Evolutionary conservation across 2,888 invertebrate genomes (phyloP).

Genomic region (Phania funesta): DNA sequence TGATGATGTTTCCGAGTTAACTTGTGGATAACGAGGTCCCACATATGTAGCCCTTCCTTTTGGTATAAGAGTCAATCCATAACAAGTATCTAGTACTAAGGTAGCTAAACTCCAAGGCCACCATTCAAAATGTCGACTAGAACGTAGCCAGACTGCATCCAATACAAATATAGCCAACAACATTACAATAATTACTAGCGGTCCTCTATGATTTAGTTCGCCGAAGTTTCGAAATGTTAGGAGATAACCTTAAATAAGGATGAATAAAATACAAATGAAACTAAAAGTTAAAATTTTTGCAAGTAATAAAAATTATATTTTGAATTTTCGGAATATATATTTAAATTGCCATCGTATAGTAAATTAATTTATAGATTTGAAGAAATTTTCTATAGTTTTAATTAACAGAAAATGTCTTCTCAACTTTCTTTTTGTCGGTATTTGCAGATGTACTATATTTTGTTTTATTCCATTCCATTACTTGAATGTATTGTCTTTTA

Average conservation of each 20-base stretch:
- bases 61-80: slow-evolving; percentile 87
- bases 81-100: slow-evolving; percentile 85
- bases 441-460: no score
- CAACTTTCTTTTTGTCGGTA: no score
- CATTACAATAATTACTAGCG: slow-evolving; percentile 84
- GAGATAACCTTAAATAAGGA: slow-evolving; percentile 79
- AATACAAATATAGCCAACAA: slow-evolving; percentile 87
- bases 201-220: slow-evolving; percentile 87
- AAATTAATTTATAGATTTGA: no score
- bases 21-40: slow-evolving; percentile 56
- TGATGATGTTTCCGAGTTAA: slow-evolving; percentile 73
- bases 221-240: slow-evolving; percentile 85
- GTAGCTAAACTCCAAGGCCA: slow-evolving; percentile 84
- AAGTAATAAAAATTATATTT: no score
- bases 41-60: slow-evolving; percentile 80
- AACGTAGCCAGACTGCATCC: slow-evolving; percentile 86
- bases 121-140: slow-evolving; percentile 82
- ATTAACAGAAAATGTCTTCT: no score
- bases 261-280: not conserved
- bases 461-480: no score
- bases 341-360: no score
- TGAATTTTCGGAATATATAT: no score
- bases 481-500: no score
- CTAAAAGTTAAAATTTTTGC: not conserved
- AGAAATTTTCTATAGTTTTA: no score